Evolutionary conservation across 1,140 invertebrate genomes (phyloP).

Genomic region (Drosophila miranda): DNA sequence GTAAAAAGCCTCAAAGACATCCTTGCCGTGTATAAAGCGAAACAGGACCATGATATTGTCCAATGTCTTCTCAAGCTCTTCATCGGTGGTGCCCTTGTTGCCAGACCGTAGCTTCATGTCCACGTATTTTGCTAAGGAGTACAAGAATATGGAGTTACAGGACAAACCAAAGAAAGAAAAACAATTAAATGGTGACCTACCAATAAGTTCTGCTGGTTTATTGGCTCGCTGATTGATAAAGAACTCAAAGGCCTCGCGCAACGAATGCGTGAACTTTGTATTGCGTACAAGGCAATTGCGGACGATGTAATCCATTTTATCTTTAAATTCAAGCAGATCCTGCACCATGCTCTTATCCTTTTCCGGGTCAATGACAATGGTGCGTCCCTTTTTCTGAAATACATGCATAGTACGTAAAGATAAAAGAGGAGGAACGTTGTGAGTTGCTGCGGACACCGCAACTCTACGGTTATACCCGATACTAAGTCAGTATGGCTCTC

Average conservation of each 20-base stretch:
- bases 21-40: conserved; percentile 99
- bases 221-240: conserved; percentile 99
- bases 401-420: background rate
- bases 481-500: no score
- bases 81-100: conserved; percentile 99
- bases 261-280: conserved; percentile 97
- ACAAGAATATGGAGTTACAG: conserved; percentile 76
- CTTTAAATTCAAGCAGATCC: conserved; percentile 98
- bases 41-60: conserved; percentile 99
- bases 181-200: conserved; percentile 83
- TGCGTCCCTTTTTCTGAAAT: conserved; percentile 93
- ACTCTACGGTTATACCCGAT: no score
- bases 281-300: conserved; percentile 95
- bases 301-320: conserved; percentile 98
- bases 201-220: conserved; percentile 99
- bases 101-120: conserved; percentile 97
- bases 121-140: conserved; percentile 95
- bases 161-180: conserved; percentile 5
- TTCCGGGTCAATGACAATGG: conserved; percentile 98
- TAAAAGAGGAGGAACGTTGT: no score
- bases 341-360: conserved; percentile 99
- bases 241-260: conserved; percentile 98
- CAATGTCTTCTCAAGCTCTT: conserved; percentile 96
- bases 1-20: conserved; percentile 99
- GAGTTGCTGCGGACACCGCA: no score